Evolutionary conservation across 1,140 invertebrate genomes (phyloP).

Genomic region (Drosophila micromelanica): DNA sequence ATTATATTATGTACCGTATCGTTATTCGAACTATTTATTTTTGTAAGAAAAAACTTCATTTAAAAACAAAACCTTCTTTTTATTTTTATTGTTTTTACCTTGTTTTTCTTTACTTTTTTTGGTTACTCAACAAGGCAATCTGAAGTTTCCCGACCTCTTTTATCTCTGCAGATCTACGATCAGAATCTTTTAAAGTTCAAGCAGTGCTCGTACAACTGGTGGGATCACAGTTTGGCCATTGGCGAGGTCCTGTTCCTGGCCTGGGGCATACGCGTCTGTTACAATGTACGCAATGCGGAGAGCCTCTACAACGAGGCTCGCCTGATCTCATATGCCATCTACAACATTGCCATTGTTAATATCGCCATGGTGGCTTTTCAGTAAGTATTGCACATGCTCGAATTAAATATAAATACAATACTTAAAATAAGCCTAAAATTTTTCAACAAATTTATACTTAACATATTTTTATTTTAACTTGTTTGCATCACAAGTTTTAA

Average conservation of each 20-base stretch:
- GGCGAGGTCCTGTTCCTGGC: constrained; percentile 94
- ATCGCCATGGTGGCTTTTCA: constrained; percentile 95
- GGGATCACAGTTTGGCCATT: constrained; percentile 95
- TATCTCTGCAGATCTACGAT: constrained; percentile 87
- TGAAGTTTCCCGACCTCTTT: not conserved
- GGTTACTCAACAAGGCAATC: not conserved
- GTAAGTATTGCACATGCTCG: too few relatives aligned
- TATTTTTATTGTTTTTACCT: too few relatives aligned
- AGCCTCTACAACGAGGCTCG: constrained; percentile 96
- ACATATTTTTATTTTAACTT: too few relatives aligned
- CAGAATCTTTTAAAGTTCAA: constrained; percentile 91
- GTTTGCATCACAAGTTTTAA: too few relatives aligned
- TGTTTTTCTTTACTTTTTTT: not conserved
- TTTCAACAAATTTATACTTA: too few relatives aligned
- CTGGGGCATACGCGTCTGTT: constrained; percentile 96
- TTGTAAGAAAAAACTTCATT: too few relatives aligned
- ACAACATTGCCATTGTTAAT: constrained; percentile 96
- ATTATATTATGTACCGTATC: too few relatives aligned
- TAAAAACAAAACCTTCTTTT: too few relatives aligned
- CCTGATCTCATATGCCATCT: constrained; percentile 96
- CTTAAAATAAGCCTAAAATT: too few relatives aligned
- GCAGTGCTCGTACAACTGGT: constrained; percentile 96
- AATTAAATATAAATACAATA: too few relatives aligned
- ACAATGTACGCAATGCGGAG: constrained; percentile 95
- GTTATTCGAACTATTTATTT: too few relatives aligned